Evolutionary conservation across 2,888 invertebrate species (phyloP).

Genomic region (Orchesellides sinensis): DNA sequence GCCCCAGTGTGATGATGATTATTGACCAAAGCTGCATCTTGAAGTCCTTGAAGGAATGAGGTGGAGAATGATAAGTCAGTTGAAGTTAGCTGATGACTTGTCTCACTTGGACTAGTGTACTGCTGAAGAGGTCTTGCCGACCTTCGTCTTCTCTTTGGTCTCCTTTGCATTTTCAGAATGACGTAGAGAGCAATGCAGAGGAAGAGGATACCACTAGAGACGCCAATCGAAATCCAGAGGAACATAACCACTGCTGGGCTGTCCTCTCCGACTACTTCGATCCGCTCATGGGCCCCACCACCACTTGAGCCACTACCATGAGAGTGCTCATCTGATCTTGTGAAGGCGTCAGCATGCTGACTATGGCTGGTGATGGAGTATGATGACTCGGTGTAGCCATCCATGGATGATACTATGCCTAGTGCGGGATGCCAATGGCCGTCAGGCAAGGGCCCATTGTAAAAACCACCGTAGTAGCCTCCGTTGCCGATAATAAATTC

Average conservation of each 20-base stretch:
- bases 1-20: constrained; percentile 79
- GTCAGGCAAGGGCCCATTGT: constrained; percentile 85
- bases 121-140: constrained; percentile 55
- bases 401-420: constrained; percentile 84
- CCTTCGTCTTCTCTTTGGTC: constrained; percentile 77
- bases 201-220: constrained; percentile 83
- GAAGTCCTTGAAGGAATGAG: constrained; percentile 53
- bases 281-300: constrained; percentile 40
- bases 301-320: not conserved
- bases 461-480: constrained; percentile 84
- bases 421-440: constrained; percentile 83
- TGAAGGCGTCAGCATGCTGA: constrained; percentile 75
- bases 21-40: constrained; percentile 47
- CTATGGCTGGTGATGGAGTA: constrained; percentile 81
- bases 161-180: constrained; percentile 78
- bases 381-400: constrained; percentile 82
- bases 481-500: constrained; percentile 88
- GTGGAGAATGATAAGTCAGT: constrained; percentile 60
- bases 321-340: constrained; percentile 78
- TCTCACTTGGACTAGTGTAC: constrained; percentile 60
- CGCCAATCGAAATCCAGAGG: constrained; percentile 84
- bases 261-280: constrained; percentile 69
- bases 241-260: constrained; percentile 76
- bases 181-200: constrained; percentile 82
- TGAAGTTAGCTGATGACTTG: constrained; percentile 49